phyloP scores from a whole-genome alignment of 1,140 invertebrate species.

The Drosophila nigromelanica region DNA sequence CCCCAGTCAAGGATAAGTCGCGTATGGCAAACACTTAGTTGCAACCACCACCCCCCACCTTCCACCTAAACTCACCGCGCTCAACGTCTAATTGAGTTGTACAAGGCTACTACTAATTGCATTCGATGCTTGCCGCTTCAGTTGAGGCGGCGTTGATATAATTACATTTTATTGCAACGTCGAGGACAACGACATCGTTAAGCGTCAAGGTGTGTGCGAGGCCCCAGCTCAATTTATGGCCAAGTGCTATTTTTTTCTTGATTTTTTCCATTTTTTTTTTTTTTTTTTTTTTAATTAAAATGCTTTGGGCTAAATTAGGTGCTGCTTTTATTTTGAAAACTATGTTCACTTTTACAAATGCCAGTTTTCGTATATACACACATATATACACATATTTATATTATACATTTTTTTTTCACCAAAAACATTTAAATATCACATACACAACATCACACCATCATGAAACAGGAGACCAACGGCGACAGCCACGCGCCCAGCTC shows the following conservation, averaged over 20 bases:
- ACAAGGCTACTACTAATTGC: slow-evolving; percentile 82
- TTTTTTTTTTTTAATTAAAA: slow-evolving; percentile 46
- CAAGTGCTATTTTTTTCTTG: background rate
- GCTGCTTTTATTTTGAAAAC: background rate
- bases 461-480: background rate
- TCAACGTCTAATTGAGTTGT: slow-evolving; percentile 79
- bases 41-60: background rate
- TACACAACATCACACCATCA: background rate
- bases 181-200: slow-evolving; percentile 33
- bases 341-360: background rate
- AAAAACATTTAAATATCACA: slow-evolving; percentile 1
- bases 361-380: background rate
- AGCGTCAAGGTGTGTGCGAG: slow-evolving; percentile 37
- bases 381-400: slow-evolving; percentile 2
- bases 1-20: slow-evolving; percentile 41
- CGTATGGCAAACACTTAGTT: slow-evolving; percentile 59
- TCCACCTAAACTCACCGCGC: background rate
- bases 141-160: slow-evolving; percentile 70
- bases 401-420: too few relatives aligned
- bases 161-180: slow-evolving; percentile 69
- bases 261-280: background rate
- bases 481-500: background rate
- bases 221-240: slow-evolving; percentile 20
- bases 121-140: slow-evolving; percentile 81
- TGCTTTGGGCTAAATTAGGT: background rate